These are phyloP conservation scores for Abrostola tripartita DNA, from an alignment of 2,888 invertebrate species.

Conservation along the genomic window DNA sequence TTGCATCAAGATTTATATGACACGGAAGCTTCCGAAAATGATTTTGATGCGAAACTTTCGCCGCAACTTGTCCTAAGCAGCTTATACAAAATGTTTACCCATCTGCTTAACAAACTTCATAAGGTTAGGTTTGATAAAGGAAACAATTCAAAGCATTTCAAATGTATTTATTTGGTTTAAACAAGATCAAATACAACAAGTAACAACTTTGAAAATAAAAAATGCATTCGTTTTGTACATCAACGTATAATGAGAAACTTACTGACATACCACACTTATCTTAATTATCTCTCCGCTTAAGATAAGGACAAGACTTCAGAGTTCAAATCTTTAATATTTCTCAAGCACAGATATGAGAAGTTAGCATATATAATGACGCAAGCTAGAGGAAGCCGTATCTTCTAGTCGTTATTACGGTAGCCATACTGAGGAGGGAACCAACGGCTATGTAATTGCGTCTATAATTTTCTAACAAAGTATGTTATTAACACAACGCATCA, in stretches of 20 bases:
- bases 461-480: constrained; percentile 23
- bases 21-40: background rate
- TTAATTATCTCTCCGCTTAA: constrained; percentile 31
- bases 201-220: background rate
- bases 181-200: too few relatives aligned
- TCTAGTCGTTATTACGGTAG: constrained; percentile 17
- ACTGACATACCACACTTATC: constrained; percentile 41
- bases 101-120: too few relatives aligned
- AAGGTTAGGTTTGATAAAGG: too few relatives aligned
- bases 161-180: too few relatives aligned
- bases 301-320: constrained; percentile 40
- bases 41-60: too few relatives aligned
- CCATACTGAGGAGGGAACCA: constrained; percentile 23
- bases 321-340: constrained; percentile 31
- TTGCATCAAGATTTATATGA: constrained; percentile 5
- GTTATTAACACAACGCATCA: constrained; percentile 11
- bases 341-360: constrained; percentile 20
- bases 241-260: constrained; percentile 10
- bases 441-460: constrained; percentile 17
- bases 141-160: too few relatives aligned
- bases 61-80: too few relatives aligned
- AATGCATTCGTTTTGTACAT: constrained; percentile 5
- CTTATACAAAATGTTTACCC: too few relatives aligned
- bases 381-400: constrained; percentile 13
- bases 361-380: constrained; percentile 21